Conservation (phyloP, 1,140 invertebrate species). For the Platyscapa corneri region DNA sequence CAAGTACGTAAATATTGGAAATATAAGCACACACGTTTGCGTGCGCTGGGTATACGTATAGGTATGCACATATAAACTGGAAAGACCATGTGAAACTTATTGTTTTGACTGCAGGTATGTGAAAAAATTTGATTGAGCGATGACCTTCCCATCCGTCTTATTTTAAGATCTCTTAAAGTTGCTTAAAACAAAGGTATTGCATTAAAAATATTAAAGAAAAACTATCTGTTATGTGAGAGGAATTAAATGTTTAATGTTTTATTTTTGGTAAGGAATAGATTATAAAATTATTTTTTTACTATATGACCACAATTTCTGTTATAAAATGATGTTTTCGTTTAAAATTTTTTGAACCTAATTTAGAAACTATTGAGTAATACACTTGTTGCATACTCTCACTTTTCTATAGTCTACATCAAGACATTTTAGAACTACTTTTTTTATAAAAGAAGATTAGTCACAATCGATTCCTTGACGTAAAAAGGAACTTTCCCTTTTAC, state of each 20-base stretch:
- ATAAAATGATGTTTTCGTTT: no score
- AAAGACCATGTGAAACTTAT: background rate
- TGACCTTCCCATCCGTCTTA: background rate
- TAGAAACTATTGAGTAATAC: background rate
- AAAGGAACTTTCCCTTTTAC: background rate
- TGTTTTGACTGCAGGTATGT: background rate
- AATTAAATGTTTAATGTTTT: background rate
- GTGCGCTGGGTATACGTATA: no score
- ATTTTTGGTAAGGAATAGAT: background rate
- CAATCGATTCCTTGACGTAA: background rate
- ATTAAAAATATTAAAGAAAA: background rate
- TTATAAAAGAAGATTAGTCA: slow-evolving; percentile 12
- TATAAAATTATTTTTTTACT: background rate
- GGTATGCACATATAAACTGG: background rate
- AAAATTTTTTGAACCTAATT: background rate
- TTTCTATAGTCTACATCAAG: background rate
- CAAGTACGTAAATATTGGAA: background rate
- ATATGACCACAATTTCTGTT: no score
- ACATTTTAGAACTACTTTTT: background rate
- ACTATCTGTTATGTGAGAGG: background rate
- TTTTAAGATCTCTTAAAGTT: background rate
- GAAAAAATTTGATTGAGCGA: background rate
- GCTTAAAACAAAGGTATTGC: background rate
- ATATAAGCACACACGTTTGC: background rate
- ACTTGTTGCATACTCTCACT: background rate